These are phyloP conservation scores for Ctenoplectra terminalis DNA, from an alignment of 1,140 invertebrate genomes.

Conservation along the genomic window DNA sequence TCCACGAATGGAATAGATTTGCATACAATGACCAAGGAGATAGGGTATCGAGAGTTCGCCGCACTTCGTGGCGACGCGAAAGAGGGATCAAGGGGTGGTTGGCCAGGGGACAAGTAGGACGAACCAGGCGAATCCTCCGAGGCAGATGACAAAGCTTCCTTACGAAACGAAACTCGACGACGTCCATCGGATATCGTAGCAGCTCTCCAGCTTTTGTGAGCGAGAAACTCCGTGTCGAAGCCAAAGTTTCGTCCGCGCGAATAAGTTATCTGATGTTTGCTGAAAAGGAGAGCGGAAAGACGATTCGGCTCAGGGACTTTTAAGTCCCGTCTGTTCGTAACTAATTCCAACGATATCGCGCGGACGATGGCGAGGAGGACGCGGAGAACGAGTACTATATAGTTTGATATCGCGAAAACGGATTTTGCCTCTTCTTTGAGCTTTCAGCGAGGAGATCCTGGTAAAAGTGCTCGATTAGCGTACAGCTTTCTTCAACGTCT, in stretches of 20 bases:
- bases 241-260: slow-evolving; percentile 47
- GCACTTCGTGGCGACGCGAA: slow-evolving; percentile 23
- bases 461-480: neutral
- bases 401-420: neutral
- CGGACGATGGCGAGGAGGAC: neutral
- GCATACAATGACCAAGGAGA: slow-evolving; percentile 80
- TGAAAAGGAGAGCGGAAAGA: slow-evolving; percentile 16
- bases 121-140: slow-evolving; percentile 54
- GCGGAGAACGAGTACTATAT: neutral
- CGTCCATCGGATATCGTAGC: slow-evolving; percentile 30
- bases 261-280: slow-evolving; percentile 54
- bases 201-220: slow-evolving; percentile 13
- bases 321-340: neutral
- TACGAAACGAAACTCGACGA: slow-evolving; percentile 59
- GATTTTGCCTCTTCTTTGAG: neutral
- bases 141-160: slow-evolving; percentile 73
- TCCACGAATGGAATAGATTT: slow-evolving; percentile 79
- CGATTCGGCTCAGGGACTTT: slow-evolving; percentile 35
- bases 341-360: slow-evolving; percentile 39
- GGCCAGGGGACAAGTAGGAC: slow-evolving; percentile 29
- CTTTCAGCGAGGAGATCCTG: neutral
- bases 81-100: slow-evolving; percentile 1
- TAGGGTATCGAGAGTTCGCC: slow-evolving; percentile 62
- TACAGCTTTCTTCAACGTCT: too few relatives aligned
- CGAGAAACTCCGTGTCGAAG: slow-evolving; percentile 5